Evolutionary conservation across 2,113 vertebrate genomes (phyloP), one percentile per base, ranked within the genome.

Genomic region (Pseudorhombus dupliciocellatus): DNA sequence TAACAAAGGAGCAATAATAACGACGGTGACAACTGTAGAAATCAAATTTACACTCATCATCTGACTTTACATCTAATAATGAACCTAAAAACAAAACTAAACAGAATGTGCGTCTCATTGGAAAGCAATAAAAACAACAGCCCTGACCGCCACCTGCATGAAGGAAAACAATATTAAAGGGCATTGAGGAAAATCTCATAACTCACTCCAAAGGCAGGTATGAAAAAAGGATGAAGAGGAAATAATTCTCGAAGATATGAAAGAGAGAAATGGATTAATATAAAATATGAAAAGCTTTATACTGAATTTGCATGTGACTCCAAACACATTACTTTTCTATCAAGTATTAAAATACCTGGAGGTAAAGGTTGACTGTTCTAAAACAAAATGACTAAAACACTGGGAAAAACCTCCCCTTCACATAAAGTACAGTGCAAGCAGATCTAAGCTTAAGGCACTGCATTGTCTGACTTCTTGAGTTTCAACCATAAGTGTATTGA

Each of bases 401-500:
- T 46, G 42, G 18, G 16, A 18, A 44, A 16, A 22, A 4, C 2
- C 15, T 34, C 4, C 11, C 14, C 9, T 28, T 51, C 11, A 51
- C 20, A 64, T 18, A 53, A 9, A 44, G 16, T 24, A 4, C 12
- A 40, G 16, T 30, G 21, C 53, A 54, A 37, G 20, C 5, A 40
- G 31, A 77, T 15, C 14, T 22, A 24, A 53, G 46, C 55, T 1
- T 21, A 8, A 21, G 11, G 9, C 25, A 15, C 60, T 67, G 26
- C 22, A 53, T 16, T 30, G 26, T 26, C 20, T 7, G 7, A 61
- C 9, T 56, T 70, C 65, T 83, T 28, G 30, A 42, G 61, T 87
- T 81, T 66, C 83, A 66, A 24, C 66, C 31, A 80, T 85, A 55
- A 60, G 25, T 12, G 51, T 70, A 79, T 85, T 54, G 84, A 90